Evolutionary conservation across 1,140 invertebrate genomes (phyloP).

Genomic region (Panulirus ornatus): DNA sequence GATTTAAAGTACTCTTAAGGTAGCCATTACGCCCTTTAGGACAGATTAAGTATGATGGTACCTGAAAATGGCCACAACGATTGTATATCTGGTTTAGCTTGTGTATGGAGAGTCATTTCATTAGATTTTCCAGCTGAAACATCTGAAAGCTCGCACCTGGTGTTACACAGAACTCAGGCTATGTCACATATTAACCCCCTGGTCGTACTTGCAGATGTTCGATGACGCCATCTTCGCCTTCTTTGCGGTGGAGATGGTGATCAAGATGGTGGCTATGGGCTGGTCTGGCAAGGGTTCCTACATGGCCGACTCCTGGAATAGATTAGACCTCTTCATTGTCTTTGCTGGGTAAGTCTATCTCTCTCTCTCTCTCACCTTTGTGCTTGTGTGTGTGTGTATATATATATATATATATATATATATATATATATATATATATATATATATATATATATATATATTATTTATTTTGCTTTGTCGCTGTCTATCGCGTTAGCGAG

Average conservation of each 20-base stretch:
- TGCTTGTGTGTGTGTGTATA: background rate
- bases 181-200: too few relatives aligned
- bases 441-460: background rate
- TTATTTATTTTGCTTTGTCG: too few relatives aligned
- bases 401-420: constrained; percentile 13
- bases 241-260: constrained; percentile 96
- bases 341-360: constrained; percentile 89
- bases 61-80: too few relatives aligned
- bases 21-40: too few relatives aligned
- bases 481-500: too few relatives aligned
- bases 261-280: constrained; percentile 99
- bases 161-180: background rate
- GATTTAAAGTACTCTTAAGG: too few relatives aligned
- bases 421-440: background rate
- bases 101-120: too few relatives aligned
- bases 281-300: constrained; percentile 96
- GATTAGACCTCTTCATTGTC: constrained; percentile 99
- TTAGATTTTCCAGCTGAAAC: background rate
- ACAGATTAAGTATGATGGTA: too few relatives aligned
- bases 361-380: background rate
- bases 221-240: constrained; percentile 99
- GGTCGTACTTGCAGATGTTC: constrained; percentile 85
- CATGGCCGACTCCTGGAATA: constrained; percentile 98
- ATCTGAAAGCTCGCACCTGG: background rate
- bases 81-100: too few relatives aligned